phyloP scores from a whole-genome alignment of 2,113 vertebrate genomes.

The Oceanodroma tethys region DNA sequence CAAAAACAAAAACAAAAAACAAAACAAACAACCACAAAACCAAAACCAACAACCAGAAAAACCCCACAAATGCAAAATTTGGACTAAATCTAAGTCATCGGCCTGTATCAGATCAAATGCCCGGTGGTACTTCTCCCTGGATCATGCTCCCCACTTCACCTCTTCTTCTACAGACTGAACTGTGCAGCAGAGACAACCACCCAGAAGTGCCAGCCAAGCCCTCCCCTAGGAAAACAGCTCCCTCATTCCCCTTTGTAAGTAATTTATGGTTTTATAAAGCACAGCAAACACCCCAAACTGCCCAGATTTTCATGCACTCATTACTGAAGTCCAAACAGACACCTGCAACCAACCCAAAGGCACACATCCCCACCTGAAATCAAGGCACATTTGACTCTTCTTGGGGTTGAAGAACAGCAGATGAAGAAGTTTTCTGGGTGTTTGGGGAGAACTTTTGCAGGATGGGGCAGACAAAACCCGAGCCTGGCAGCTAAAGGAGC shows the following conservation, averaged over 20 bases:
- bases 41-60: too few relatives aligned
- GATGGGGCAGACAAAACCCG: neutral
- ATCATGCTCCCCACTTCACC: neutral
- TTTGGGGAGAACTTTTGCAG: neutral
- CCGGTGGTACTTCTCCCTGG: neutral
- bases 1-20: too few relatives aligned
- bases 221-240: neutral
- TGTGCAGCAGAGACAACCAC: neutral
- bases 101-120: neutral
- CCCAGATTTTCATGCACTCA: neutral
- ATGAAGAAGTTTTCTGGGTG: neutral
- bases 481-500: neutral
- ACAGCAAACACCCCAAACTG: neutral
- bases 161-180: neutral
- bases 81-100: neutral
- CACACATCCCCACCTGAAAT: neutral
- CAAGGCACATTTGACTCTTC: neutral
- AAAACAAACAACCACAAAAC: neutral
- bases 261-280: neutral
- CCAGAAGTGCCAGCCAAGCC: rapidly evolving
- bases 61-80: neutral
- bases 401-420: rapidly evolving
- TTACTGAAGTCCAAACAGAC: neutral
- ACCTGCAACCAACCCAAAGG: neutral
- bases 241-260: neutral